Evolutionary conservation across 2,113 vertebrate species (phyloP).

Genomic region (rabbit (Oryctolagus cuniculus)): mOryCun1.1 NC_091448.1:27493001-27493500

Average conservation of each 20-base stretch:
- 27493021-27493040: neutral
- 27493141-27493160: slow-evolving; percentile 48
- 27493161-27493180: slow-evolving; percentile 8
- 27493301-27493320: neutral
- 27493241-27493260: neutral
- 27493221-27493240: neutral
- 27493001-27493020: neutral
- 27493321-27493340: neutral
- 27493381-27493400: neutral
- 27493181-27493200: neutral
- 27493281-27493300: neutral
- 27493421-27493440: neutral
- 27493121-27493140: slow-evolving; percentile 7
- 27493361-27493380: neutral
- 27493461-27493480: neutral
- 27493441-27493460: neutral
- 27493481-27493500: neutral
- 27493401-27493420: neutral
- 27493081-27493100: neutral
- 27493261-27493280: neutral
- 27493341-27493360: slow-evolving; percentile 12
- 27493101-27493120: neutral
- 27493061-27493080: neutral
- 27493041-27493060: neutral
- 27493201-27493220: neutral